Evolutionary conservation across 2,888 invertebrate species (phyloP), one percentile per base, ranked within the genome.

Genomic region (Xestia ashworthii): DNA sequence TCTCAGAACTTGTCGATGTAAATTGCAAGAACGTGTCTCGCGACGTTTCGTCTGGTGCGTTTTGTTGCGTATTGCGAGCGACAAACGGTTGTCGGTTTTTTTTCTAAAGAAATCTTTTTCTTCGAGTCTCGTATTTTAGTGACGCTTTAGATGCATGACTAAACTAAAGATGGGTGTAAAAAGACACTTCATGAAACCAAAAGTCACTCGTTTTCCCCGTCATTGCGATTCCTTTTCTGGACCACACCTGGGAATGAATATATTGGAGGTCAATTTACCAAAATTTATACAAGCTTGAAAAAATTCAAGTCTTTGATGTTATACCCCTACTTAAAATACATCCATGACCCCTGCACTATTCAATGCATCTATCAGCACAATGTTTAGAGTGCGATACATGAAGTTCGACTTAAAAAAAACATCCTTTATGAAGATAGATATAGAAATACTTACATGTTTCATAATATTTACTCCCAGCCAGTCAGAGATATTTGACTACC

Each of bases 21-120:
- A 83, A 81, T 87, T 74, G 74, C 75, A 50, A 38, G 60, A n/a
- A 81, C 77, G 79, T 82, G 80, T n/a, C 48, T 25, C 66, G 60
- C 55, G 82, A 75, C 25, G 74, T 77, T 74, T 76, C 71, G 70
- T 64, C 14, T 38, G 22, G 32, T 22, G 48, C 53, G 66, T 78
- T 76, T 72, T 69, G 69, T 71, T 81, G 69, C 55, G 71, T 80
- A 65, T 75, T 41, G 66, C 55, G 32, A 74, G n/a, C 22, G n/a
- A 62, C 32, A 65, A 71, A 60, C 50, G 60, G 44, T 44, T 71
- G 38, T 46, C n/a, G 0, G 19, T 4, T 65, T 32, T 55, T 46
- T 16, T 62, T 11, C n/a, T 14, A 14, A n/a, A 55, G 2, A 48
- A 38, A 55, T 32, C 38, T n/a, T 48, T 58, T 55, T 1, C 22